Evolutionary conservation across 2,888 invertebrate genomes (phyloP), one percentile per base, ranked within the genome.

Genomic region (Hyalella azteca): DNA sequence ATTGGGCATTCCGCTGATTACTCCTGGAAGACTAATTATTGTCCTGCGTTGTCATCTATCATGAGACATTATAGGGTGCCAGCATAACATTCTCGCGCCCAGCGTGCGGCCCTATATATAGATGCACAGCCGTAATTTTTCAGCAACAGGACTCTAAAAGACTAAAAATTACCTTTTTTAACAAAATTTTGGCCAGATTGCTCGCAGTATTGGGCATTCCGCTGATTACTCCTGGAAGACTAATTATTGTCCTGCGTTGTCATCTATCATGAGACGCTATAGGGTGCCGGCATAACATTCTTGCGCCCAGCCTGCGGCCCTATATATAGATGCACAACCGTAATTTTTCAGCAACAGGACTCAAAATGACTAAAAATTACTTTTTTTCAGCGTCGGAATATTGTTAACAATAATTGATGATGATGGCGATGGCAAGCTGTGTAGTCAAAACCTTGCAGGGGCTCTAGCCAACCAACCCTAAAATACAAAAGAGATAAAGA

Each of bases 21-120:
- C 54, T 26, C 54, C 29, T 54, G 26, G 54, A 54, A 54, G 54
- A 54, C 54, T 54, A 54, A 54, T 54, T n/a, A n/a, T n/a, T 54
- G 54, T 54, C 54, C 54, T 5, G 9, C 11, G 13, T 9, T 0
- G 26, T 29, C 29, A 54, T 54, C 54, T 13, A 54, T 54, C 54
- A 54, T 54, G 54, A 26, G 54, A 4, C 54, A 29, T 29, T 26
- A 54, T 54, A 19, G 13, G 7, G 54, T 26, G 9, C 26, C 54
- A n/a, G 26, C 54, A 54, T 26, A 54, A 54, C 54, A 54, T 26
- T 29, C 54, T 54, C 54, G 54, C 54, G 54, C 54, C 54, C 22
- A 9, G 54, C n/a, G n/a, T n/a, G n/a, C 54, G 7, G 26, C 54
- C 29, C 54, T 29, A 54, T n/a, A n/a, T n/a, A n/a, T 54, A 26